Conservation (phyloP, 2,113 vertebrate species). For the Pedetes capensis region DNA sequence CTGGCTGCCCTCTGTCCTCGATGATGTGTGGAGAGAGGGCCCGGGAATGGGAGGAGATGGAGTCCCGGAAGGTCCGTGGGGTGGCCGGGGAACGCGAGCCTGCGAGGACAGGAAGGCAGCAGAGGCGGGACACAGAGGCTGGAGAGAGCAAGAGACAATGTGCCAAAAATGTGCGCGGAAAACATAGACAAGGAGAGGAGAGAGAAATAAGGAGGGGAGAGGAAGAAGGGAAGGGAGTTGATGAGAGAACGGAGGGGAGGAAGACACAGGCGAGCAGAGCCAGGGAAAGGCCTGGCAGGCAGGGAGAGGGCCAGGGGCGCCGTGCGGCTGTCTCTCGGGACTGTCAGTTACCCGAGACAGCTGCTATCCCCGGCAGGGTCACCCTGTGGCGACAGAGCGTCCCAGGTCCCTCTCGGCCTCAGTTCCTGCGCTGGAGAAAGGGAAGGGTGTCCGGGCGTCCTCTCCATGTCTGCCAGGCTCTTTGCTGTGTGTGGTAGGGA, state of each 20-base stretch:
- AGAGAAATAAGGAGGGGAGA: fast-evolving
- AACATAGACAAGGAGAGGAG: too few relatives aligned
- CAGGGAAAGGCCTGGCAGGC: not conserved
- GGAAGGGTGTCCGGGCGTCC: not conserved
- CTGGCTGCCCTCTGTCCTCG: not conserved
- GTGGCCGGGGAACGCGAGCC: not conserved
- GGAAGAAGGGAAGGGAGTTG: too few relatives aligned
- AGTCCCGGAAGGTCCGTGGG: not conserved
- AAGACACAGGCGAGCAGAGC: too few relatives aligned
- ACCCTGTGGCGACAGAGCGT: too few relatives aligned
- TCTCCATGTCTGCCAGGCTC: fast-evolving
- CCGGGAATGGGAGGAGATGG: fast-evolving
- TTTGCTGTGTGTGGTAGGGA: not conserved
- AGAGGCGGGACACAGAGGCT: not conserved
- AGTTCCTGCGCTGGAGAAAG: not conserved
- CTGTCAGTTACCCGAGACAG: not conserved
- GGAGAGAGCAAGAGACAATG: too few relatives aligned
- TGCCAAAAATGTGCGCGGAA: too few relatives aligned
- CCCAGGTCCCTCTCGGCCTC: not conserved
- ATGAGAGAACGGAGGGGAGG: not conserved
- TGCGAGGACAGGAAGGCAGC: not conserved
- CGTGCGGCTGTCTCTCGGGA: too few relatives aligned
- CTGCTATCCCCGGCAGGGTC: not conserved
- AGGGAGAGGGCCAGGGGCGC: not conserved
- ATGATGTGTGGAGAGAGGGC: not conserved